Evolutionary conservation across 2,113 vertebrate genomes (phyloP), one percentile per base, ranked within the genome.

Genomic region (Chionodraco myersi): DNA sequence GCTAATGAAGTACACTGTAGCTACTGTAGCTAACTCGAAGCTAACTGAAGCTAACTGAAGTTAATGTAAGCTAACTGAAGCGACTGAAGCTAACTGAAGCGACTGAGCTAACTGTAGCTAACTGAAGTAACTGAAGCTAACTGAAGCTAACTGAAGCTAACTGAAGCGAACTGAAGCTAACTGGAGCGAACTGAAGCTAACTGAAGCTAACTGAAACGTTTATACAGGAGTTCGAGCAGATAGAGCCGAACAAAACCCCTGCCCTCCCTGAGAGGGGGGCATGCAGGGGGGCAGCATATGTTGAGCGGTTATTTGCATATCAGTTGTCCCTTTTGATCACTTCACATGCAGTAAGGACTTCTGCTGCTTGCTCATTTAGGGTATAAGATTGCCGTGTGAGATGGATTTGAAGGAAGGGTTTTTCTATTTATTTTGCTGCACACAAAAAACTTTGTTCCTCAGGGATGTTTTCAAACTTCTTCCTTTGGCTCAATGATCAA

Each of bases 311-410:
- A 93, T 93, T 92, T 93, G 89, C 93, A 94, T 93, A 90, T 62
- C 64, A 83, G 91, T 89, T 85, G 91, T 94, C 93, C 82, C 80
- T 82, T 93, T 87, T 89, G 86, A 94, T 95, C 90, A 93, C 53
- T 86, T 92, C 91, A 88, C 86, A 89, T 69, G 3, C 30, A 30
- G 30, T 30, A 80, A 83, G 84, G 72, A 74, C 68, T 90, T 91
- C 92, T 85, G 87, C 90, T 90, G 91, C 86, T 84, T 51, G 60
- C 72, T 87, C 88, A 56, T 21, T 21, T 21, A 21, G 21, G 21
- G 21, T 21, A 21, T 72, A 69, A 77, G 75, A 68, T 91, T 93
- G 91, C 87, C 80, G 91, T 93, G 90, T 91, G 70, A 75, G 66
- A 61, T 13, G 30, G 89, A 86, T 92, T 88, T 89, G 85, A 87